Percentiles rank a stretch among this genome's conserved stretches.
Evolutionary conservation across 2,797 vertebrate genomes (phyloP).

Genomic region (Atherinosoma microstoma): DNA sequence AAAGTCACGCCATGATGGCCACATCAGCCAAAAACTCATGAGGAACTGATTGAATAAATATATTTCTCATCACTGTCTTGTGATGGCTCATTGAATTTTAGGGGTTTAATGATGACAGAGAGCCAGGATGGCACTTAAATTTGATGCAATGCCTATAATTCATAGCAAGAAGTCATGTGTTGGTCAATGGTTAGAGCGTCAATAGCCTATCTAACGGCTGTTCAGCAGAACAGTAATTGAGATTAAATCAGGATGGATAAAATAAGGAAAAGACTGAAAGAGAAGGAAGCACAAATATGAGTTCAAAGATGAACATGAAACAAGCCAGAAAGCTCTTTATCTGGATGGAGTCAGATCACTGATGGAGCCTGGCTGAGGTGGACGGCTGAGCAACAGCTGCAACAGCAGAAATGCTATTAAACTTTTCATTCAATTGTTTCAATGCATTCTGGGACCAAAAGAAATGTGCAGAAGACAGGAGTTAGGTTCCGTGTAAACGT

Average conservation of each 20-base stretch:
- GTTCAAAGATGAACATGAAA: slow-evolving; percentile 23
- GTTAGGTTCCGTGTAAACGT: no score
- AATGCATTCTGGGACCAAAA: no score
- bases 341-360: slow-evolving; percentile 30
- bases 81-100: slow-evolving; percentile 49
- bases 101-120: slow-evolving; percentile 64
- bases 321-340: slow-evolving; percentile 24
- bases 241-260: slow-evolving; percentile 40
- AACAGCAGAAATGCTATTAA: background rate
- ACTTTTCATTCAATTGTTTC: no score
- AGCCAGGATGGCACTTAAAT: slow-evolving; percentile 43
- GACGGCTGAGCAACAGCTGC: slow-evolving; percentile 3
- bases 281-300: slow-evolving; percentile 24
- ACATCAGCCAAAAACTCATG: slow-evolving; percentile 48
- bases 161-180: slow-evolving; percentile 58
- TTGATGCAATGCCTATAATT: slow-evolving; percentile 52
- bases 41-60: slow-evolving; percentile 66
- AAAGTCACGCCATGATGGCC: slow-evolving; percentile 50
- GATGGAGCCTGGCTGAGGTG: slow-evolving; percentile 35
- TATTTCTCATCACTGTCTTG: slow-evolving; percentile 63
- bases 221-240: slow-evolving; percentile 32
- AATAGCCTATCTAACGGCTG: slow-evolving; percentile 41
- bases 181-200: slow-evolving; percentile 47
- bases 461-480: no score
- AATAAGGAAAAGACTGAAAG: slow-evolving; percentile 12